Conservation (phyloP, 2,888 invertebrate genomes). For the Erannis defoliaria region DNA sequence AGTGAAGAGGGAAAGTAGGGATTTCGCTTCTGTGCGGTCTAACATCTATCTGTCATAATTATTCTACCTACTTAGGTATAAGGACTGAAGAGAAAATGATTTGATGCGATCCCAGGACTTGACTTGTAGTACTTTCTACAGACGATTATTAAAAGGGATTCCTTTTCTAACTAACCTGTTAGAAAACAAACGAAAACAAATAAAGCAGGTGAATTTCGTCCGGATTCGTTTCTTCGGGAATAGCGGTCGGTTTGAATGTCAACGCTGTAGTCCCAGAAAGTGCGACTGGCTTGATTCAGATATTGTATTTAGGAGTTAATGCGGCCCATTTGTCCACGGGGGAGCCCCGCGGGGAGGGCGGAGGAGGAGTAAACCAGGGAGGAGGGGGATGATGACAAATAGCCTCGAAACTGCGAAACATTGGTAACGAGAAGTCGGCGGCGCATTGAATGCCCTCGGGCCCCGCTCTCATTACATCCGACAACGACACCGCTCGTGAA, state of each 20-base stretch:
- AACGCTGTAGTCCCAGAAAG: conserved; percentile 3
- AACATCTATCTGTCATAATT: no score
- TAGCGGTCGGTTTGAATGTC: conserved; percentile 12
- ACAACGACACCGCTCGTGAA: neutral
- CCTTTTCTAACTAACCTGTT: no score
- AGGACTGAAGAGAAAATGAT: no score
- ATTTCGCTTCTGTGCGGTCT: neutral
- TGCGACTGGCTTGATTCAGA: conserved; percentile 14
- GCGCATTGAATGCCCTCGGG: conserved; percentile 3
- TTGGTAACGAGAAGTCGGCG: conserved; percentile 14
- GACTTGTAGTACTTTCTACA: no score
- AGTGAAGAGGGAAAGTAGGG: neutral
- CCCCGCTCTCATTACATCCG: neutral
- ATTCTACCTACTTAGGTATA: no score
- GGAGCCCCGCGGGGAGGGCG: conserved; percentile 7
- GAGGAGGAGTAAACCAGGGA: neutral
- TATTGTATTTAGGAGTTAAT: conserved; percentile 39
- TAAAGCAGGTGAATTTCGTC: neutral
- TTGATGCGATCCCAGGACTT: no score
- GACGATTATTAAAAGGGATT: no score
- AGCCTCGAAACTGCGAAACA: conserved; percentile 16
- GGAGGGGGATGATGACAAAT: conserved; percentile 14
- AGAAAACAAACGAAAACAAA: no score
- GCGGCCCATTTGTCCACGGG: conserved; percentile 45
- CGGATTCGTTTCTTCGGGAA: neutral